Evolutionary conservation across 1,140 invertebrate genomes (phyloP).

Genomic region (Macrostomum lignano): DNA sequence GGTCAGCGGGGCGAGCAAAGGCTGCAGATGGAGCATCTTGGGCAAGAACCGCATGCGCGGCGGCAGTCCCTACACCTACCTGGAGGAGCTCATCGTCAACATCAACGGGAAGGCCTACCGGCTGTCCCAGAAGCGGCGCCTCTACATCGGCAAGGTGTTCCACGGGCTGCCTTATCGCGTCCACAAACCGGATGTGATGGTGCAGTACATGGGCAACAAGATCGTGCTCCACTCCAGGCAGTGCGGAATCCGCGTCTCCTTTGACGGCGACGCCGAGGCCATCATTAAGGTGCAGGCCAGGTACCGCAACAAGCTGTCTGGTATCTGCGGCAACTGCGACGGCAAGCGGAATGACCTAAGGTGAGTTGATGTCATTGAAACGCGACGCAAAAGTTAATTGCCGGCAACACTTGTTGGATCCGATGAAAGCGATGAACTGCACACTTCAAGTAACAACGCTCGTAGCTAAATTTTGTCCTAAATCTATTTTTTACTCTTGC

Average conservation of each 20-base stretch:
- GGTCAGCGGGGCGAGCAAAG: not conserved
- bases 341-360: not conserved
- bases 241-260: slow-evolving; percentile 1
- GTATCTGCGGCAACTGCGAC: slow-evolving; percentile 4
- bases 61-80: slow-evolving; percentile 5
- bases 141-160: no score
- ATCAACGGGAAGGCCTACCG: slow-evolving; percentile 3
- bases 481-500: no score
- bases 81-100: not conserved
- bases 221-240: not conserved
- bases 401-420: no score
- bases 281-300: not conserved
- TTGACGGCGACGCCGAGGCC: not conserved
- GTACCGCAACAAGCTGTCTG: slow-evolving; percentile 2
- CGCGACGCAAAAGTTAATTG: no score
- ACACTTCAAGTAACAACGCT: no score
- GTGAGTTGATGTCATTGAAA: no score
- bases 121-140: no score
- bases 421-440: no score
- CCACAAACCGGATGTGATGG: no score
- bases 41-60: slow-evolving; percentile 7
- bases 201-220: no score
- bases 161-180: no score
- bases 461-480: no score
- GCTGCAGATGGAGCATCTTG: slow-evolving; percentile 4